Evolutionary conservation across 2,113 vertebrate genomes (phyloP).

Genomic region (Atractosteus spatula): DNA sequence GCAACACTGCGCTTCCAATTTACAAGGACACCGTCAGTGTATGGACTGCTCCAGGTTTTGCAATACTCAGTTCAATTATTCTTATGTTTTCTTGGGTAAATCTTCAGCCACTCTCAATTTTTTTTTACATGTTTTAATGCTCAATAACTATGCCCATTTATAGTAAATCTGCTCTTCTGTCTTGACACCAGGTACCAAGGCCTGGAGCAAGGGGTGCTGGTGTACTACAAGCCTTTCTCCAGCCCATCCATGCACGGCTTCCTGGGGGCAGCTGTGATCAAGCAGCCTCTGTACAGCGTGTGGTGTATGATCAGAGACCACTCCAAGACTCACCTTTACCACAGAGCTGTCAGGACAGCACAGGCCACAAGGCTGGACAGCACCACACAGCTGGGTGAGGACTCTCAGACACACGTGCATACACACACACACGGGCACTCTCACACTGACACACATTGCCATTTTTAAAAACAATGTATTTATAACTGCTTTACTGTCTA

Average conservation of each 20-base stretch:
- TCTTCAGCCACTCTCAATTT: no score
- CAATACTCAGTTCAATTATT: no score
- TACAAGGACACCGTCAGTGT: no score
- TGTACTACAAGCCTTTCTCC: constrained; percentile 82
- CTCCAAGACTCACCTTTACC: constrained; percentile 76
- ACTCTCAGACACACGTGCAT: neutral
- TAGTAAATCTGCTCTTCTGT: neutral
- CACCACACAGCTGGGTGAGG: constrained; percentile 84
- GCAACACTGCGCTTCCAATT: no score
- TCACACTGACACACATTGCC: no score
- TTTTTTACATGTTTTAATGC: no score
- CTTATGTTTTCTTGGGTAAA: no score
- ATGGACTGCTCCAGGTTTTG: no score
- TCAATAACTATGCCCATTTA: neutral
- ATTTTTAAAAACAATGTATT: no score
- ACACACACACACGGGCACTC: neutral
- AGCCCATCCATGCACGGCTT: constrained; percentile 82
- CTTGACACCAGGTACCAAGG: constrained; percentile 74
- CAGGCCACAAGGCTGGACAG: constrained; percentile 81
- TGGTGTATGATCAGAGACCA: constrained; percentile 82
- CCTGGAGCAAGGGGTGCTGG: constrained; percentile 76
- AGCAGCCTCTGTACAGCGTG: constrained; percentile 69
- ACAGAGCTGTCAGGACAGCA: constrained; percentile 76
- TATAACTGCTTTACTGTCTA: no score
- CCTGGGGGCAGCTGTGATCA: constrained; percentile 79